A percentile compares a stretch with the other conserved stretches of the same genome.
phyloP scores from a whole-genome alignment of 2,888 invertebrate genomes.

The Neuroscelio doddi region DNA sequence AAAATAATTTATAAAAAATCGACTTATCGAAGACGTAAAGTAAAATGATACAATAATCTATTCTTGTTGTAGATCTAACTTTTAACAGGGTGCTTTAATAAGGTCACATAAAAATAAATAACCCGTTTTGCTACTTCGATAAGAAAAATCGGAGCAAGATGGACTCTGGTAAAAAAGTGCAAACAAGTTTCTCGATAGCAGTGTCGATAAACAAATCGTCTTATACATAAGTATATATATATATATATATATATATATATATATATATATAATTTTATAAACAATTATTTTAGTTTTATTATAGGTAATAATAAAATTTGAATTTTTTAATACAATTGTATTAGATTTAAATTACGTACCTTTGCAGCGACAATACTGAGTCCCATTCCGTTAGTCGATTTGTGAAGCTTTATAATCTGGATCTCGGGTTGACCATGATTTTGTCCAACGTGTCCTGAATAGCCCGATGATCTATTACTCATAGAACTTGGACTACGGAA shows the following conservation, averaged over 20 bases:
- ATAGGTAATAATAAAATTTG: neutral
- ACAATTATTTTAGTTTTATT: neutral
- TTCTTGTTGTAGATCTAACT: too few species aligned
- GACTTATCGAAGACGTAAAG: constrained; percentile 21
- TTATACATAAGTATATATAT: neutral
- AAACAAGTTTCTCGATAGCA: constrained; percentile 38
- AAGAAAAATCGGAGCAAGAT: constrained; percentile 14
- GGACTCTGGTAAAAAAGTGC: constrained; percentile 18
- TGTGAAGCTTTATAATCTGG: constrained; percentile 90
- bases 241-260: too few species aligned
- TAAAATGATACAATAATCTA: neutral
- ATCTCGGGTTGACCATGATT: constrained; percentile 80
- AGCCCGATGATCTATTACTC: constrained; percentile 75
- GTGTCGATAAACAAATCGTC: neutral
- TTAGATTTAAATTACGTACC: constrained; percentile 72
- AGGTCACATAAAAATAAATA: constrained; percentile 4
- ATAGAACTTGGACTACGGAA: constrained; percentile 80
- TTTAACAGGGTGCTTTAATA: too few species aligned
- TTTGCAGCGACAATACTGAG: constrained; percentile 99
- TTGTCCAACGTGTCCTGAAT: constrained; percentile 60
- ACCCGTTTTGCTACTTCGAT: constrained; percentile 16
- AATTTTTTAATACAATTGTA: neutral
- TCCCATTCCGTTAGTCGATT: constrained; percentile 97
- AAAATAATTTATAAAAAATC: constrained; percentile 50
- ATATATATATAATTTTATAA: too few species aligned